Conservation (phyloP, 2,113 vertebrate genomes). For the Muntiacus muntjak region DNA sequence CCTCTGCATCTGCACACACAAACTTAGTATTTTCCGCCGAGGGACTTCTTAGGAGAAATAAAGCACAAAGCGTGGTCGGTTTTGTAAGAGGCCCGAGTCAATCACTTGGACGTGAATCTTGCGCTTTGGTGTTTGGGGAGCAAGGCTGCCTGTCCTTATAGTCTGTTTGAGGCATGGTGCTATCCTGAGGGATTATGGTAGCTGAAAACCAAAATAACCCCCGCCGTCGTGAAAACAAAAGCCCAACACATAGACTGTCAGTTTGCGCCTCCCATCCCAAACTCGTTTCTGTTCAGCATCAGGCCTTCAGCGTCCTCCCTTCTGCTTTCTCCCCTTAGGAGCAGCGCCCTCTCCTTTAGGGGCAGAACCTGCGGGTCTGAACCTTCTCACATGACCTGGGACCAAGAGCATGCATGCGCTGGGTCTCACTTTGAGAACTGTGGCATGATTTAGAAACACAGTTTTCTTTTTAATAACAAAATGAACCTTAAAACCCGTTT, state of each 20-base stretch:
- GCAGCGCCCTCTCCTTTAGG: accelerated
- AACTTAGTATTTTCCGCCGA: neutral
- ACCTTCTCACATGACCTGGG: accelerated
- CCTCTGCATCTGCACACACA: accelerated
- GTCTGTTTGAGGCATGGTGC: neutral
- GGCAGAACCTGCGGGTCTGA: neutral
- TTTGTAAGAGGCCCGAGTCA: accelerated
- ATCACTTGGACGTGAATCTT: accelerated
- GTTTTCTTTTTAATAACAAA: neutral
- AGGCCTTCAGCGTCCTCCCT: accelerated
- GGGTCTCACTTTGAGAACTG: neutral
- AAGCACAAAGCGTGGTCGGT: accelerated
- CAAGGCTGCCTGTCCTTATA: accelerated
- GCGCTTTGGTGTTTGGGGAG: accelerated
- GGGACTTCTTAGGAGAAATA: neutral
- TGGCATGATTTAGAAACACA: accelerated
- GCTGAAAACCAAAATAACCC: neutral
- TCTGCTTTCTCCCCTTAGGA: no score
- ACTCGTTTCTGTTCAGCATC: accelerated
- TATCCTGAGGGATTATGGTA: no score
- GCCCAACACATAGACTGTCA: accelerated
- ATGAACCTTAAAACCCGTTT: neutral
- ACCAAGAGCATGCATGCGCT: accelerated
- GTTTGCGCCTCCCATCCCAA: neutral
- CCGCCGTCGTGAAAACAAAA: accelerated